Percentiles rank a stretch among this genome's conserved stretches.
Evolutionary conservation across 2,113 vertebrate genomes (phyloP).

Genomic region (Hippocampus guttulatus): DNA sequence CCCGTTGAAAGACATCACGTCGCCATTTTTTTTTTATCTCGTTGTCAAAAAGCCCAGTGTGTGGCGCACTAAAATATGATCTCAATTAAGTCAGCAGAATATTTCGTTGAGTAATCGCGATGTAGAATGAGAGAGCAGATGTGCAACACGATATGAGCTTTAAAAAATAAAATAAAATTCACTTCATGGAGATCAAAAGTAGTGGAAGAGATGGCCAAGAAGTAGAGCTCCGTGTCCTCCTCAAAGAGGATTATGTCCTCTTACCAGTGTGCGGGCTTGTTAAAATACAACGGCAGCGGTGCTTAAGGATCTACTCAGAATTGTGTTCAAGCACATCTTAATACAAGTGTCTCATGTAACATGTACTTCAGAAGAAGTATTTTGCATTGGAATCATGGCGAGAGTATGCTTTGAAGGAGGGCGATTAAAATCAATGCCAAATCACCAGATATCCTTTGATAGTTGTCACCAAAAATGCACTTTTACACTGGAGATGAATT

Average conservation of each 20-base stretch:
- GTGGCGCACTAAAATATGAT: neutral
- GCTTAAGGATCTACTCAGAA: neutral
- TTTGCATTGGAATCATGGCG: neutral
- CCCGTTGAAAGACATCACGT: conserved; percentile 4
- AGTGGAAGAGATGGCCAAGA: neutral
- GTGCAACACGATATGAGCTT: neutral
- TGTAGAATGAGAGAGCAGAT: neutral
- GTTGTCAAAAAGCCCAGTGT: conserved; percentile 7
- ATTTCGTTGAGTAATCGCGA: neutral
- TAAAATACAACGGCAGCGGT: conserved; percentile 1
- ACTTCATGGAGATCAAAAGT: neutral
- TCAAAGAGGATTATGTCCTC: conserved; percentile 11
- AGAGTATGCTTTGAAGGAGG: neutral
- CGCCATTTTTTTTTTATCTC: conserved; percentile 20
- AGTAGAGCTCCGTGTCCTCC: neutral
- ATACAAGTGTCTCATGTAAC: neutral
- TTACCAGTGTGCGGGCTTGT: conserved; percentile 4
- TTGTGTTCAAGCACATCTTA: neutral
- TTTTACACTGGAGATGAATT: neutral
- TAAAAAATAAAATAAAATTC: neutral
- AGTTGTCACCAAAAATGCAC: neutral
- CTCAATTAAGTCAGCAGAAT: conserved; percentile 15
- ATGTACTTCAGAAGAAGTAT: neutral
- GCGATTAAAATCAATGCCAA: neutral
- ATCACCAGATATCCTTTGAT: neutral